Conservation (phyloP, 2,888 invertebrate species). For the Clanis bilineata region DNA sequence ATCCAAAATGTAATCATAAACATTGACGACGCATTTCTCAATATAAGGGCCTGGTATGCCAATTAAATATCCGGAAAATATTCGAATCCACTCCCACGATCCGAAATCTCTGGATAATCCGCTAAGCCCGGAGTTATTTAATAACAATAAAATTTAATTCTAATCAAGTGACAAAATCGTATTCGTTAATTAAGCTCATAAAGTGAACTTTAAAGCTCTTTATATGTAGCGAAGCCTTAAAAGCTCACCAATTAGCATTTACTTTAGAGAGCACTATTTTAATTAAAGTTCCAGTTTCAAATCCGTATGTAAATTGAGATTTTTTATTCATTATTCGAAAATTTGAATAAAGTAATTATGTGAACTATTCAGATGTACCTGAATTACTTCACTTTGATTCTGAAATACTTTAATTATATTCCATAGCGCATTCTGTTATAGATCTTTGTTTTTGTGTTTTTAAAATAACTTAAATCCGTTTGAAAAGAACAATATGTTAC, state of each 20-base stretch:
- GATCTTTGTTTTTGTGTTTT: too few relatives aligned
- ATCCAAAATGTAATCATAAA: too few relatives aligned
- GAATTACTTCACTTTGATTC: neutral
- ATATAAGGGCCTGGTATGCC: neutral
- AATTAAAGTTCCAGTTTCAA: slow-evolving; percentile 7
- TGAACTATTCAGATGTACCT: neutral
- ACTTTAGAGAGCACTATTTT: slow-evolving; percentile 10
- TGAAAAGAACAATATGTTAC: too few relatives aligned
- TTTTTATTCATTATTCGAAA: neutral
- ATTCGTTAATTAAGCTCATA: slow-evolving; percentile 11
- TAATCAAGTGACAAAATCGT: slow-evolving; percentile 13
- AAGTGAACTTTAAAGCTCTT: slow-evolving; percentile 11
- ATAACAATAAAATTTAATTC: slow-evolving; percentile 1
- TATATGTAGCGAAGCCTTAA: slow-evolving; percentile 10
- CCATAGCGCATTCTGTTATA: too few relatives aligned
- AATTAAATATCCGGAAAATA: neutral
- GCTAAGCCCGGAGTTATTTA: slow-evolving; percentile 1
- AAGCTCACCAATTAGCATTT: slow-evolving; percentile 13
- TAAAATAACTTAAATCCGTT: too few relatives aligned
- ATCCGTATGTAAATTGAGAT: slow-evolving; percentile 5
- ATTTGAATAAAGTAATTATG: neutral
- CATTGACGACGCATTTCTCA: too few relatives aligned
- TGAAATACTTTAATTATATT: neutral
- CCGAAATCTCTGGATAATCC: neutral
- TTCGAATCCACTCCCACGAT: neutral